Base-by-base conservation (phyloP, 2,113 vertebrate genomes). In the Anhinga rufa region DNA sequence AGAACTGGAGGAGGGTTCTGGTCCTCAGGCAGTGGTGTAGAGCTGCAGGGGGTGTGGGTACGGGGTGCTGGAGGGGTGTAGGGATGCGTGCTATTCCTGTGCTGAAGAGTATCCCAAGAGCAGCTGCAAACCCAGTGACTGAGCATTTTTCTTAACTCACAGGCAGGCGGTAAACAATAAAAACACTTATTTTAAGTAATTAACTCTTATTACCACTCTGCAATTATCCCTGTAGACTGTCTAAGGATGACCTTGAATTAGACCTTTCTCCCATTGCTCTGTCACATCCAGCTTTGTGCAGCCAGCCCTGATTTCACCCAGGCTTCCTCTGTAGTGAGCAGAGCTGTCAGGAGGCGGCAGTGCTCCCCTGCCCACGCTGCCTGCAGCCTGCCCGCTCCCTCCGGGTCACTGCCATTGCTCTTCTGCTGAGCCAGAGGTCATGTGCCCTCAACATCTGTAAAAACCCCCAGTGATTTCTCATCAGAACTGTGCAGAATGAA, bases 261-360 rank as follows among this genome's bases (percentile, higher is more conserved):
- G 66, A 31, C 42, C 10, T 60, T 32, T 44, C 28, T 34, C 21
- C 24, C 54, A 4, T 14, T 19, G 31, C 52, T n/a, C 26, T 44
- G 51, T 34, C 68, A 20, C 52, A 9, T 6, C 38, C 48, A 57
- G 75, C 48, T 40, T 18, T 26, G 55, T 1, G 4, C n/a, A 36
- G 83, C 55, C 69, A 44, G 51, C 55, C 42, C 49, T 4, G 49
- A 21, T 70, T 20, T 48, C 78, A 25, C 48, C 46, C 62, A 9
- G 54, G 66, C 55, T 52, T 6, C 15, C 58, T 36, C 22, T 81
- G 93, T 60, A 65, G 86, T 32, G 85, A 84, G 15, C 74, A 10
- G 54, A 16, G 90, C 76, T 26, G 94, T 58, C 66, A 13, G 80
- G 85, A 94, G 96, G 94, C 88, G 52, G 92, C 92, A 49, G 68